A percentile compares a stretch with the other conserved stretches of the same genome.
phyloP scores from a whole-genome alignment of 2,113 vertebrate genomes.

The Lamprologus sp. region DNA sequence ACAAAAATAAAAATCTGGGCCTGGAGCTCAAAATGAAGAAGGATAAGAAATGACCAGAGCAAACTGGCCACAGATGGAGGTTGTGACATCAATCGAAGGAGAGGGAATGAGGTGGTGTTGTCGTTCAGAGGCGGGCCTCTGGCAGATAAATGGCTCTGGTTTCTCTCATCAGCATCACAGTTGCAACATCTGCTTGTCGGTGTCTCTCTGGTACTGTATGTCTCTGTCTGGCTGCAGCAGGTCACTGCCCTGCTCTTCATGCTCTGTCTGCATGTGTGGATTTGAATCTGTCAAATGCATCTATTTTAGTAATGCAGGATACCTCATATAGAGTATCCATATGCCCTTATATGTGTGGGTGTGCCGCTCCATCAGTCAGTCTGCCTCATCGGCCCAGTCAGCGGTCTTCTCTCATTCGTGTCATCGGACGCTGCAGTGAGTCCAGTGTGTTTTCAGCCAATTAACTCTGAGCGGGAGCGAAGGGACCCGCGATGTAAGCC shows the following conservation, averaged over 20 bases:
- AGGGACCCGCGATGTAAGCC: background rate
- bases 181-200: background rate
- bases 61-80: slow-evolving; percentile 27
- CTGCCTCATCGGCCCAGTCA: background rate
- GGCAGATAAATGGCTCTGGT: background rate
- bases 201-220: background rate
- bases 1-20: background rate
- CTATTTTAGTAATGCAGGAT: background rate
- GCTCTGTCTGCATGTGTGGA: background rate
- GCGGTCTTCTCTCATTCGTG: slow-evolving; percentile 1
- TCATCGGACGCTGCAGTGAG: slow-evolving; percentile 1
- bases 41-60: background rate
- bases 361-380: background rate
- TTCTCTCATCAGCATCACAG: background rate
- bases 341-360: background rate
- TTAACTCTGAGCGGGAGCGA: slow-evolving; percentile 1
- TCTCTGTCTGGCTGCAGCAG: background rate
- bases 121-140: background rate
- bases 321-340: background rate
- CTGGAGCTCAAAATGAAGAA: background rate
- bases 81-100: slow-evolving; percentile 19
- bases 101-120: background rate
- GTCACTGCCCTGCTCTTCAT: background rate
- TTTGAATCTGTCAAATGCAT: background rate
- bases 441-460: slow-evolving; percentile 23